Percentiles rank a stretch among this genome's conserved stretches.
These are phyloP conservation scores for Eulemur macaco DNA, from an alignment of 2,113 vertebrate genomes.

Conservation along the genomic window DNA sequence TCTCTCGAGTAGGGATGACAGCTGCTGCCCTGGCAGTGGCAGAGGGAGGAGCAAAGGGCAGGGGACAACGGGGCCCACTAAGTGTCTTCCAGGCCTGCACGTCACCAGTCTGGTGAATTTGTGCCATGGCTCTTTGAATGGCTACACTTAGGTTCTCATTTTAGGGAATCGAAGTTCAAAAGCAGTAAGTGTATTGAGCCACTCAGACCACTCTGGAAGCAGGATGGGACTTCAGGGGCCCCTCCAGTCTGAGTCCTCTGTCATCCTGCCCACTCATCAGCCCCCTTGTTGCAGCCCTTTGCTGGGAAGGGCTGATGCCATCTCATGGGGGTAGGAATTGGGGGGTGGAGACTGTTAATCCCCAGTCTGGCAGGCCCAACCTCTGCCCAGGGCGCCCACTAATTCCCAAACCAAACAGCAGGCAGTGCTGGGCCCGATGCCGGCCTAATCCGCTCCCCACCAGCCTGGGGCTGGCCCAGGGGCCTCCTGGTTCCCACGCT, in stretches of 20 bases:
- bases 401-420: conserved; percentile 78
- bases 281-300: background rate
- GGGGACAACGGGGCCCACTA: too few relatives aligned
- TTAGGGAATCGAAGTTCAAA: background rate
- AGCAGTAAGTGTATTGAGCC: background rate
- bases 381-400: conserved; percentile 69
- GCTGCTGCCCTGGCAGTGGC: background rate
- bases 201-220: background rate
- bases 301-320: background rate
- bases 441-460: conserved; percentile 65
- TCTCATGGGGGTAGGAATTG: background rate
- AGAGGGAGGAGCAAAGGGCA: background rate
- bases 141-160: too few relatives aligned
- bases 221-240: background rate
- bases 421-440: conserved; percentile 25
- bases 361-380: conserved; percentile 57
- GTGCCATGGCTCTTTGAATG: background rate
- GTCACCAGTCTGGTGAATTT: background rate
- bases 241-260: background rate
- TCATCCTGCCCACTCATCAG: background rate
- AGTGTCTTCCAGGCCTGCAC: background rate
- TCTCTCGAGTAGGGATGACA: background rate
- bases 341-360: conserved; percentile 69
- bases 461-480: background rate
- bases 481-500: conserved; percentile 56